Evolutionary conservation across 2,113 vertebrate genomes (phyloP).

Genomic region (Boulengeromyrus knoepffleri): DNA sequence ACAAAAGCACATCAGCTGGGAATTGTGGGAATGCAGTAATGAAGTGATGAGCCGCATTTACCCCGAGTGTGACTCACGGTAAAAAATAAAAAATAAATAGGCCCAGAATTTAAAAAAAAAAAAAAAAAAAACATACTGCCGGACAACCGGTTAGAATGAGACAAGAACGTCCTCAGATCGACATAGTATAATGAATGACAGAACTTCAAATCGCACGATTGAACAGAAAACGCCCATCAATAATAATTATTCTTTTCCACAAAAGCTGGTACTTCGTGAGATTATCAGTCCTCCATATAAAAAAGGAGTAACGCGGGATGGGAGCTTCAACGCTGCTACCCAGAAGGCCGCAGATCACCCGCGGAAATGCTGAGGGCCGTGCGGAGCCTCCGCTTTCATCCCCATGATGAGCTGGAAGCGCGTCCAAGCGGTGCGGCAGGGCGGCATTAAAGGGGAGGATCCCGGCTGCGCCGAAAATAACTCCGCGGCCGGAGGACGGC

Average conservation of each 20-base stretch:
- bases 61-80: not conserved
- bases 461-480: not conserved
- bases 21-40: constrained; percentile 4
- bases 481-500: not conserved
- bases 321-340: not conserved
- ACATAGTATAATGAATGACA: not conserved
- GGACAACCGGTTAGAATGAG: not conserved
- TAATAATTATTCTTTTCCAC: not conserved
- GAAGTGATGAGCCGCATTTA: not conserved
- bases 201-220: not conserved
- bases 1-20: not conserved
- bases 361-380: not conserved
- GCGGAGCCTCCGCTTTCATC: not conserved
- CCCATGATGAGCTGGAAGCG: not conserved
- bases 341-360: not conserved
- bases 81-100: not conserved
- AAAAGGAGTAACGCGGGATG: not conserved
- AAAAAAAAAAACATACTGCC: not conserved
- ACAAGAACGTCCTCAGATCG: not conserved
- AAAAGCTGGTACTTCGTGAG: not conserved
- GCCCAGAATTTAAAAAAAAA: not conserved
- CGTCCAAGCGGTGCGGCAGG: not conserved
- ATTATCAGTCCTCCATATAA: not conserved
- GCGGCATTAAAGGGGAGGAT: not conserved
- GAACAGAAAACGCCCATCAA: not conserved